phyloP scores from a whole-genome alignment of 1,140 invertebrate species.

The Oryctes rhinoceros region DNA sequence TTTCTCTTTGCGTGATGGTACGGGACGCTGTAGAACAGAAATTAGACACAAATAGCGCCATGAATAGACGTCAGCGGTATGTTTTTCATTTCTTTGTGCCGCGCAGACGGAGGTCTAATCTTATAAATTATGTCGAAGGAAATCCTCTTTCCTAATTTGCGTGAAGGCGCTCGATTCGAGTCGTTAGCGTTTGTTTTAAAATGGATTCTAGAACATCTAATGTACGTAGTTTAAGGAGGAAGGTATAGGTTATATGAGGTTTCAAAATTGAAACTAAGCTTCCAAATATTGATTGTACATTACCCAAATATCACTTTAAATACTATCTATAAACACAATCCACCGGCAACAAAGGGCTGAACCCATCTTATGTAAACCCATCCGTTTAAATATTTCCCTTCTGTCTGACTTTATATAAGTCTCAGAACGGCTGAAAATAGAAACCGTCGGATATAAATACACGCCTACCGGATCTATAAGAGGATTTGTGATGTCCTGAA shows the following conservation, averaged over 20 bases:
- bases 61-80: not conserved
- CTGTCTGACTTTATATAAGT: not conserved
- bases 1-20: not conserved
- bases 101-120: not conserved
- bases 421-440: not conserved
- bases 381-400: not conserved
- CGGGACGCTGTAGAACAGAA: not conserved
- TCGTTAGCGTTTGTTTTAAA: too few species aligned
- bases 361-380: not conserved
- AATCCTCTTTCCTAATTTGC: slow-evolving; percentile 12
- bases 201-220: too few species aligned
- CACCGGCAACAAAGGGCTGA: too few species aligned
- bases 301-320: too few species aligned
- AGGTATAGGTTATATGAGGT: too few species aligned
- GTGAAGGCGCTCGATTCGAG: not conserved
- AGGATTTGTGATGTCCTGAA: not conserved
- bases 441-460: not conserved
- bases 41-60: not conserved
- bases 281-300: too few species aligned
- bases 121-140: not conserved
- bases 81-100: not conserved
- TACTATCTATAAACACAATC: too few species aligned
- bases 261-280: too few species aligned
- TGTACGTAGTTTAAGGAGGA: too few species aligned
- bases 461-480: not conserved